phyloP scores from a whole-genome alignment of 2,888 invertebrate species.

The Coelogynopora nodosa region DNA sequence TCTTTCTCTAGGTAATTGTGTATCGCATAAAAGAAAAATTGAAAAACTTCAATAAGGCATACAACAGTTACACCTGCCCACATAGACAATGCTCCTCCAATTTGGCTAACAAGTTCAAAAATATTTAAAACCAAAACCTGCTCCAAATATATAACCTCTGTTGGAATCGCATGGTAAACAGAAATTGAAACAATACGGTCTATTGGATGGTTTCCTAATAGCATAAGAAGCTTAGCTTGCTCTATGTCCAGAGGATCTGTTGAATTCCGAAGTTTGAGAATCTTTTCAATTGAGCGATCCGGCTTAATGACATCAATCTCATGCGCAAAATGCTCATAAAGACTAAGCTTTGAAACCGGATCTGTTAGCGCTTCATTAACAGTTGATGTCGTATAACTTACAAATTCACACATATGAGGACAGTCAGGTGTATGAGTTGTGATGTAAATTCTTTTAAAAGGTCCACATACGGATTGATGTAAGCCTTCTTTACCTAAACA shows the following conservation, averaged over 20 bases:
- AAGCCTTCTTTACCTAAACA: too few relatives aligned
- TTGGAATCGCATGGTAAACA: neutral
- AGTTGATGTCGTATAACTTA: neutral
- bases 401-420: neutral
- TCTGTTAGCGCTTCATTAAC: neutral
- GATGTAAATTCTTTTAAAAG: neutral
- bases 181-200: neutral
- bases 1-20: too few relatives aligned
- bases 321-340: neutral
- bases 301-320: neutral
- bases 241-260: neutral
- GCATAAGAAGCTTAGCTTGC: neutral
- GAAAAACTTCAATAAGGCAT: neutral
- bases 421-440: neutral
- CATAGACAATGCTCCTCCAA: neutral
- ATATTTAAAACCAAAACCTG: neutral
- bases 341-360: neutral
- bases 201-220: neutral
- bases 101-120: neutral
- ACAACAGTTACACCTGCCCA: neutral
- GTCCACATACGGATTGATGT: neutral
- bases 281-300: neutral
- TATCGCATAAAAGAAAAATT: neutral
- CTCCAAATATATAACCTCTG: neutral
- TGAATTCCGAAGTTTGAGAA: neutral